Evolutionary conservation across 2,888 invertebrate species (phyloP).

Genomic region (Resseliella maxima): DNA sequence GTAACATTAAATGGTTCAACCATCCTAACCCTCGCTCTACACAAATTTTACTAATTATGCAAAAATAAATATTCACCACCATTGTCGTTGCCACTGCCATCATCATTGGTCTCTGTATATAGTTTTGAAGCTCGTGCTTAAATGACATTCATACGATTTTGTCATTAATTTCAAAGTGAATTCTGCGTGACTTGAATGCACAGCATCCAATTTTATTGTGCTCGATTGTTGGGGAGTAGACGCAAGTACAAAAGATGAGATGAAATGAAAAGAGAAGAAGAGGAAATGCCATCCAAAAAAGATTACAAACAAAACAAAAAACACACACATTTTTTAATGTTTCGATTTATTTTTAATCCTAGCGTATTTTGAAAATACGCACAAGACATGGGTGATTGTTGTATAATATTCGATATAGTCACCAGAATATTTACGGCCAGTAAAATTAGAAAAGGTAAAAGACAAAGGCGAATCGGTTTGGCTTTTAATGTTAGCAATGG

Average conservation of each 20-base stretch:
- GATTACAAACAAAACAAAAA: no score
- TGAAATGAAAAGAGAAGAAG: no score
- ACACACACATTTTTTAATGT: slow-evolving; percentile 36
- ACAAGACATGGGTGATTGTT: slow-evolving; percentile 28
- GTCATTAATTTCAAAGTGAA: slow-evolving; percentile 31
- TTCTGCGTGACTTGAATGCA: slow-evolving; percentile 36
- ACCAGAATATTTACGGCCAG: not conserved
- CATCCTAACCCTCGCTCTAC: not conserved
- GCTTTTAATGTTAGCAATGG: slow-evolving; percentile 10
- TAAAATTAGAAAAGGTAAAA: not conserved
- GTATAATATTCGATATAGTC: not conserved
- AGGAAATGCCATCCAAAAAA: not conserved
- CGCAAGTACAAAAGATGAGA: not conserved
- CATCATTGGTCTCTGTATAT: not conserved
- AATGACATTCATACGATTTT: slow-evolving; percentile 53
- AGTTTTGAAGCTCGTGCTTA: not conserved
- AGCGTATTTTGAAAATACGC: not conserved
- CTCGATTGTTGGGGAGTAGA: not conserved
- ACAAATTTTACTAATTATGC: slow-evolving; percentile 54
- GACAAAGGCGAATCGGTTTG: not conserved
- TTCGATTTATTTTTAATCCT: slow-evolving; percentile 53
- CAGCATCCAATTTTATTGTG: not conserved
- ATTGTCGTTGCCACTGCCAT: not conserved
- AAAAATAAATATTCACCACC: slow-evolving; percentile 46
- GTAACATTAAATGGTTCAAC: not conserved